Conservation (phyloP, 2,113 vertebrate genomes). For the Gasterosteus aculeatus region DNA sequence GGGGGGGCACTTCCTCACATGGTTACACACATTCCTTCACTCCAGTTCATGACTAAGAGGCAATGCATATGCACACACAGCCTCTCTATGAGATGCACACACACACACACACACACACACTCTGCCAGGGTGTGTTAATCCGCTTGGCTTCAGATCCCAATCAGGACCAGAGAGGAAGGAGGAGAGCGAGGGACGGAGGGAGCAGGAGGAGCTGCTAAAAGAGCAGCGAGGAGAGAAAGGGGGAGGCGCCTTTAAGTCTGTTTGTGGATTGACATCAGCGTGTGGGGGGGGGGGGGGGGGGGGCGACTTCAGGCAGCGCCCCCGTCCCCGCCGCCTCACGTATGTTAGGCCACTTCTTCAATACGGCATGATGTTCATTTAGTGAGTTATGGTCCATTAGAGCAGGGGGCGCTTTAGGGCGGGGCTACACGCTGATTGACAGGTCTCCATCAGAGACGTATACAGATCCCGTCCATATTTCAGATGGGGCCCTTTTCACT, state of each 20-base stretch:
- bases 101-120: constrained; percentile 8
- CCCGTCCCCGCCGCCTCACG: not conserved
- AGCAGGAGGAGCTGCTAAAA: constrained; percentile 50
- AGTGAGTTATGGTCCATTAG: too few species aligned
- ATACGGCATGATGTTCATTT: too few species aligned
- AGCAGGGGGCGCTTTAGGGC: too few species aligned
- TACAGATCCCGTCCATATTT: not conserved
- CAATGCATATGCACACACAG: constrained; percentile 69
- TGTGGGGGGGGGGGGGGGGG: constrained; percentile 7
- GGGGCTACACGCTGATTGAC: too few species aligned
- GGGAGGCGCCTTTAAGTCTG: constrained; percentile 45
- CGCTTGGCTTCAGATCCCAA: constrained; percentile 84
- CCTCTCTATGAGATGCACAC: constrained; percentile 64
- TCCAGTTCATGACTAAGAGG: constrained; percentile 65
- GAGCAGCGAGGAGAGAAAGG: constrained; percentile 41
- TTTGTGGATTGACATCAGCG: constrained; percentile 46
- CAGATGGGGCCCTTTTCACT: too few species aligned
- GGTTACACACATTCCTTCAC: constrained; percentile 72
- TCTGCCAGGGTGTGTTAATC: constrained; percentile 84
- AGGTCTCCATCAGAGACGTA: too few species aligned
- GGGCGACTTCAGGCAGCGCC: too few species aligned
- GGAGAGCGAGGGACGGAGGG: constrained; percentile 58
- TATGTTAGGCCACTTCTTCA: not conserved
- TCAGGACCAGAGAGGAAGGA: constrained; percentile 72
- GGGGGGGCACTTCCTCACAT: constrained; percentile 42